Percentiles rank a stretch among this genome's conserved stretches.
Conservation (phyloP, 2,113 vertebrate species). For the Piaya cayana region DNA sequence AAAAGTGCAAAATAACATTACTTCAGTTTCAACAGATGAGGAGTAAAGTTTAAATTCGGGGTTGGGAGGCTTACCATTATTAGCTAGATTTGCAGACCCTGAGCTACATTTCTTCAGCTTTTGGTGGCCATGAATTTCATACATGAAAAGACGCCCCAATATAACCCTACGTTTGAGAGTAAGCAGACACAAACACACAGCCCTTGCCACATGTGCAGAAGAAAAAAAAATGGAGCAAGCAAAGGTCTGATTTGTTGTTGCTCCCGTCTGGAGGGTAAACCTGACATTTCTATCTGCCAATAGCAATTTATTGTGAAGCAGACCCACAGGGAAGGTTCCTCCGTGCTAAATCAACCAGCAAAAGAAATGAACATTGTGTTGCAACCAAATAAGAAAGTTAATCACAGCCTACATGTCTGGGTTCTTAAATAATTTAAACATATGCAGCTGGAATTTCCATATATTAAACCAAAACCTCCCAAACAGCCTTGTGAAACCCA, state of each 20-base stretch:
- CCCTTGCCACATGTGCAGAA: not conserved
- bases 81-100: fast-evolving
- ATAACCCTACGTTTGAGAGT: fast-evolving
- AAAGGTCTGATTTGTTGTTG: constrained; percentile 10
- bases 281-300: constrained; percentile 66
- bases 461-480: not conserved
- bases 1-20: not conserved
- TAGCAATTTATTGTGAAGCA: constrained; percentile 2
- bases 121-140: not conserved
- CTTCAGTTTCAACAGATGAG: not conserved
- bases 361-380: constrained; percentile 5
- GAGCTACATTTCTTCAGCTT: not conserved
- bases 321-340: not conserved
- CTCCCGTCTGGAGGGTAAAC: constrained; percentile 20
- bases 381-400: not conserved
- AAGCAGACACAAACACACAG: not conserved
- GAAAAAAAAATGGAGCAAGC: not conserved
- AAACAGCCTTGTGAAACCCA: not conserved
- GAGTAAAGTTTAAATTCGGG: not conserved
- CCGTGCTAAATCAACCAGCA: not conserved
- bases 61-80: not conserved
- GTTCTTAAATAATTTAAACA: constrained; percentile 30
- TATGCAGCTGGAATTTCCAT: not conserved
- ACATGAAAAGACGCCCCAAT: fast-evolving
- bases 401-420: not conserved